Conservation (phyloP, 2,888 invertebrate genomes). For the Drosophila peninsularis region DNA sequence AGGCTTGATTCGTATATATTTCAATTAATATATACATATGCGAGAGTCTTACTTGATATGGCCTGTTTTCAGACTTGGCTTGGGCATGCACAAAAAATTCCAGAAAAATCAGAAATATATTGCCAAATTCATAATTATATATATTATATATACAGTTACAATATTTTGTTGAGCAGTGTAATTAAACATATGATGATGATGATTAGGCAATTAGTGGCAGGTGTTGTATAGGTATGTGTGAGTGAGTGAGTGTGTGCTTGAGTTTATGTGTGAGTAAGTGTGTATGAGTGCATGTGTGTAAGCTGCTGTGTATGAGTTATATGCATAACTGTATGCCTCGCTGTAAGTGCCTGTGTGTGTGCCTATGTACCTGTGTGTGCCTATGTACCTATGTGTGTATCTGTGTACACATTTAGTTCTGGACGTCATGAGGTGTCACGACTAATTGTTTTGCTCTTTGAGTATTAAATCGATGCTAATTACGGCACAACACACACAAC, state of each 20-base stretch:
- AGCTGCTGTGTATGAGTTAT: not conserved
- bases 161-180: not conserved
- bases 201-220: conserved; percentile 5
- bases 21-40: too few species aligned
- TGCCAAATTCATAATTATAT: not conserved
- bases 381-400: not conserved
- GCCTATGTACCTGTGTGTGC: not conserved
- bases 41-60: too few species aligned
- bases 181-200: conserved; percentile 6
- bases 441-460: conserved; percentile 72
- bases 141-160: not conserved
- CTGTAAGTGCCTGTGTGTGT: not conserved
- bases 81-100: not conserved
- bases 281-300: not conserved
- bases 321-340: not conserved
- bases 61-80: not conserved
- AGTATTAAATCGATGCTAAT: conserved; percentile 74
- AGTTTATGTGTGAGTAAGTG: too few species aligned
- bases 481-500: conserved; percentile 64
- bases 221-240: not conserved
- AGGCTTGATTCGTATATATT: too few species aligned
- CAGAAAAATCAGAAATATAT: not conserved
- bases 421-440: conserved; percentile 40
- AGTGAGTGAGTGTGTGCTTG: too few species aligned
- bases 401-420: not conserved